A percentile compares a stretch with the other conserved stretches of the same genome.
These are phyloP conservation scores for Samia ricini DNA, from an alignment of 1,140 invertebrate species.

Conservation along the genomic window DNA sequence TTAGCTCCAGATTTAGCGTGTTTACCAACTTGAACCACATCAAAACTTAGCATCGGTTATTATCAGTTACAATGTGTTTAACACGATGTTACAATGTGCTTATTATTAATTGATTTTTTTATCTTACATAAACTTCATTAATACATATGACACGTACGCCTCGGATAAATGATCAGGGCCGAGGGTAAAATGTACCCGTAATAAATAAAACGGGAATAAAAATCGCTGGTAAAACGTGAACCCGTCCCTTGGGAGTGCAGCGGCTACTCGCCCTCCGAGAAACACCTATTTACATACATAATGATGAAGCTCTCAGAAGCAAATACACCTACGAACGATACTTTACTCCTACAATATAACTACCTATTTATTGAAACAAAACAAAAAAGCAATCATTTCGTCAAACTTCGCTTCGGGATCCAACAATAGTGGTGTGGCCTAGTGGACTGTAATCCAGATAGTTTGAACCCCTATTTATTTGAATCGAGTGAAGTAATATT, in stretches of 20 bases:
- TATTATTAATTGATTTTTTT: background rate
- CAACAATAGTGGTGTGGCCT: too few relatives aligned
- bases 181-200: conserved; percentile 22
- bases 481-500: too few relatives aligned
- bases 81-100: too few relatives aligned
- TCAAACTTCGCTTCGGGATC: too few relatives aligned
- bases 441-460: too few relatives aligned
- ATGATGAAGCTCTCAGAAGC: conserved; percentile 15
- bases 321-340: background rate
- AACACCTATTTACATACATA: conserved; percentile 33
- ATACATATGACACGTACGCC: conserved; percentile 24
- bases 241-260: conserved; percentile 26
- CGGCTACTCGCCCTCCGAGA: conserved; percentile 5
- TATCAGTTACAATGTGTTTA: too few relatives aligned
- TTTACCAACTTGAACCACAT: too few relatives aligned
- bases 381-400: too few relatives aligned
- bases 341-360: background rate
- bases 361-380: too few relatives aligned
- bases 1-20: too few relatives aligned
- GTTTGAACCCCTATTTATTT: too few relatives aligned
- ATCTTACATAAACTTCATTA: background rate
- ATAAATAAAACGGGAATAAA: conserved; percentile 35
- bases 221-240: conserved; percentile 27
- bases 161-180: conserved; percentile 22
- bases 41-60: too few relatives aligned